A percentile compares a stretch with the other conserved stretches of the same genome.
These are phyloP conservation scores for Drosophila lini DNA, from an alignment of 1,140 invertebrate species.

Conservation along the genomic window DNA sequence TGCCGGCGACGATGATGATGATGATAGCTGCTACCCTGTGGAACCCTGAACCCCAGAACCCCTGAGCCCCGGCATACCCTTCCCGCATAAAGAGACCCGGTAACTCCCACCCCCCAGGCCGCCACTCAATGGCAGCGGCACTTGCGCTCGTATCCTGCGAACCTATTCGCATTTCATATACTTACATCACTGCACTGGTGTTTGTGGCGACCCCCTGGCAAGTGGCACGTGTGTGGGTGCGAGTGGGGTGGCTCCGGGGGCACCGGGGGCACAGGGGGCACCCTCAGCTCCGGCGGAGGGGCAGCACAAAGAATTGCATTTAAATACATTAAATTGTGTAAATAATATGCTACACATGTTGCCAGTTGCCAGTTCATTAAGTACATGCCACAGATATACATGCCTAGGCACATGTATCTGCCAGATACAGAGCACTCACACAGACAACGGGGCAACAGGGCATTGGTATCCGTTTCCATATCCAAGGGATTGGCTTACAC, in stretches of 20 bases:
- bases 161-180: conserved; percentile 84
- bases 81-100: not conserved
- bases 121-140: conserved; percentile 62
- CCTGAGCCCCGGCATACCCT: not conserved
- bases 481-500: conserved; percentile 33
- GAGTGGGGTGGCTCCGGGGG: conserved; percentile 4
- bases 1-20: conserved; percentile 62
- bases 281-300: not conserved
- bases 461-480: conserved; percentile 7
- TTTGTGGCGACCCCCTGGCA: conserved; percentile 60
- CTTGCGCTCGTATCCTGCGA: conserved; percentile 80
- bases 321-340: conserved; percentile 83
- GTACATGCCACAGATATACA: conserved; percentile 82
- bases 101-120: conserved; percentile 7
- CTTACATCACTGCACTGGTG: conserved; percentile 82
- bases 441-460: conserved; percentile 1
- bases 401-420: conserved; percentile 69
- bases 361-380: conserved; percentile 81
- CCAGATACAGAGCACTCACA: conserved; percentile 32
- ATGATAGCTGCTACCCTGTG: conserved; percentile 52
- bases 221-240: conserved; percentile 22
- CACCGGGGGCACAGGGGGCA: not conserved
- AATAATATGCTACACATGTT: conserved; percentile 83
- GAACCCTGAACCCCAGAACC: conserved; percentile 1
- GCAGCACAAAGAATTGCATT: conserved; percentile 75